A percentile compares a stretch with the other conserved stretches of the same genome.
Evolutionary conservation across 2,113 vertebrate species (phyloP).

Genomic region (Pelmatolapia mariae): DNA sequence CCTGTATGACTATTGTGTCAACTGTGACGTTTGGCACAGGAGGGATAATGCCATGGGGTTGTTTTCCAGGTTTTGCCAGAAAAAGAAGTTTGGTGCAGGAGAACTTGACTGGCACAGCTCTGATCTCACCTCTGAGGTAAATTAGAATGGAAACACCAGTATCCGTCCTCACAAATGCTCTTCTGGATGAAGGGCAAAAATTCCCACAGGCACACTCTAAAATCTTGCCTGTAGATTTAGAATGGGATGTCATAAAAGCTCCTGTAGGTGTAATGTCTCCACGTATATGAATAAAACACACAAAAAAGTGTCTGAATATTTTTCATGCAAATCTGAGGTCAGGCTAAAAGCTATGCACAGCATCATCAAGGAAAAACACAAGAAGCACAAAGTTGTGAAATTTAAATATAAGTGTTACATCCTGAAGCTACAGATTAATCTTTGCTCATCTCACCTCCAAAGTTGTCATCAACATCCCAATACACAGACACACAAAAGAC

Average conservation of each 20-base stretch:
- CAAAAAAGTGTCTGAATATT: neutral
- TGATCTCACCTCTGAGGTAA: neutral
- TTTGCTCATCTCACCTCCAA: slow-evolving; percentile 1
- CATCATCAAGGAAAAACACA: neutral
- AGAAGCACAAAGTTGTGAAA: neutral
- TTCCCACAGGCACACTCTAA: neutral
- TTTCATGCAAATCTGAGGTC: neutral
- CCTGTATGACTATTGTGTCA: neutral
- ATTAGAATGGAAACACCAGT: neutral
- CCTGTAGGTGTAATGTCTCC: neutral
- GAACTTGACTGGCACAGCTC: neutral
- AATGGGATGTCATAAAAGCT: neutral
- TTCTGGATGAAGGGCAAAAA: neutral
- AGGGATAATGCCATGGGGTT: neutral
- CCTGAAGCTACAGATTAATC: neutral
- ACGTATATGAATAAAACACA: neutral
- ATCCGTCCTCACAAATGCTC: neutral
- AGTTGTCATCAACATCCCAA: slow-evolving; percentile 20
- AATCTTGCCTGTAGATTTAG: neutral
- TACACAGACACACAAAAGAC: slow-evolving; percentile 10
- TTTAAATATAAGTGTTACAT: neutral
- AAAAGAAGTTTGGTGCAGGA: neutral
- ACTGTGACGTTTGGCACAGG: neutral
- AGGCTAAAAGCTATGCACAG: neutral
- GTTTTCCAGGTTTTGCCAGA: neutral